These are phyloP conservation scores for Cremastobaeus sp. DNA, from an alignment of 2,888 invertebrate species.

Conservation along the genomic window DNA sequence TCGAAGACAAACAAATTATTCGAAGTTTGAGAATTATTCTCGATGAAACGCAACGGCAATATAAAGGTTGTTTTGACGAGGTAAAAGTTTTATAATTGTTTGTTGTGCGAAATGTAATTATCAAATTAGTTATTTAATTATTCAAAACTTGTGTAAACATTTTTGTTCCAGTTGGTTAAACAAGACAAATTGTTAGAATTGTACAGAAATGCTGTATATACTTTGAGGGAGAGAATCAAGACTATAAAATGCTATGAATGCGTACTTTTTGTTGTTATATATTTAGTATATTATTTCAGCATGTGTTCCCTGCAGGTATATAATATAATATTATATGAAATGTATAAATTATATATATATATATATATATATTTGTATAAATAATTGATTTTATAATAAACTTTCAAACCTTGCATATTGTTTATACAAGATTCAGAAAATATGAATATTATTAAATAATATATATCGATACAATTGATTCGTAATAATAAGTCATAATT, in stretches of 20 bases:
- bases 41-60: slow-evolving; percentile 72
- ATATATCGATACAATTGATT: not conserved
- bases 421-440: not conserved
- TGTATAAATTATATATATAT: not conserved
- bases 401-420: too few relatives aligned
- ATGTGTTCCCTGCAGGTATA: slow-evolving; percentile 71
- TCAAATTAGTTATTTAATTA: not conserved
- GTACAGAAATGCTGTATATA: slow-evolving; percentile 70
- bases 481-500: too few relatives aligned
- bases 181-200: slow-evolving; percentile 71
- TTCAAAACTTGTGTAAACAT: not conserved
- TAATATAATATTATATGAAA: not conserved
- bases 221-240: slow-evolving; percentile 68
- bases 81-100: slow-evolving; percentile 58
- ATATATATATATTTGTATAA: too few relatives aligned
- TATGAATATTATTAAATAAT: not conserved
- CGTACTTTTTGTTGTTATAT: slow-evolving; percentile 64
- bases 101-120: slow-evolving; percentile 1
- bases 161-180: slow-evolving; percentile 68
- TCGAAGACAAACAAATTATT: slow-evolving; percentile 68
- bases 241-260: slow-evolving; percentile 64
- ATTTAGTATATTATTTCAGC: slow-evolving; percentile 70
- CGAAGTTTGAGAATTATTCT: slow-evolving; percentile 66
- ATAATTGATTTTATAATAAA: too few relatives aligned
- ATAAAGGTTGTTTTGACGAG: slow-evolving; percentile 73